Evolutionary conservation across 2,888 invertebrate genomes (phyloP), one percentile per base, ranked within the genome.

Genomic region (Caenorhabditis becei): DNA sequence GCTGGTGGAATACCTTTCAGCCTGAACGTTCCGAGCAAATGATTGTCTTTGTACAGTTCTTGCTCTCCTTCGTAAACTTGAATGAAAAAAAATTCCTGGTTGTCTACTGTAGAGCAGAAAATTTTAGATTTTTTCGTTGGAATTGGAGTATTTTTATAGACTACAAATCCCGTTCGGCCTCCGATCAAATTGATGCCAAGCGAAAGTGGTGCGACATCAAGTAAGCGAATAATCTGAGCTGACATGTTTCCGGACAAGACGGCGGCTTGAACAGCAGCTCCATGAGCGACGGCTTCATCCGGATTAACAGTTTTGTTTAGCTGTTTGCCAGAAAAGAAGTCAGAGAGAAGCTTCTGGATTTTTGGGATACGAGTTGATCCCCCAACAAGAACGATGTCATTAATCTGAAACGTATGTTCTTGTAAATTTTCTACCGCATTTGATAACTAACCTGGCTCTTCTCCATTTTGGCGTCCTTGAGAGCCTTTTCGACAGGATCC

Each of bases 281-380:
- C 99, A 24, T 99, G 96, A 0, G 99, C 99, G 0, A 99, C 99
- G 65, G 98, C 99, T 93, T 99, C 99, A 93, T 99, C 99, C 0
- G 99, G 99, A 93, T 99, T 99, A 0, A 99, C 97, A 5, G 97
- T 95, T 89, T 96, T 86, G 69, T 41, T 41, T 5, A 41, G 41
- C 16, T 41, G 8, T 16, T 41, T 41, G 5, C 41, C 41, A 16
- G 16, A 14, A 14, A 41, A 41, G 16, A 41, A 16, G 14, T 5
- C 41, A 14, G 41, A 41, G 14, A 41, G 41, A 41, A 41, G 41
- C 7, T 5, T 41, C 16, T 41, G 41, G 16, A 41, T 16, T 14
- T 11, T 41, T 5, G 41, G 41, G 14, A 41, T 41, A 14, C 41
- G 41, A 14, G 41, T 11, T 2, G 41, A 41, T 41, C 41, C 41